Conservation (phyloP, 2,888 invertebrate species). For the Priocnemis perturbator region DNA sequence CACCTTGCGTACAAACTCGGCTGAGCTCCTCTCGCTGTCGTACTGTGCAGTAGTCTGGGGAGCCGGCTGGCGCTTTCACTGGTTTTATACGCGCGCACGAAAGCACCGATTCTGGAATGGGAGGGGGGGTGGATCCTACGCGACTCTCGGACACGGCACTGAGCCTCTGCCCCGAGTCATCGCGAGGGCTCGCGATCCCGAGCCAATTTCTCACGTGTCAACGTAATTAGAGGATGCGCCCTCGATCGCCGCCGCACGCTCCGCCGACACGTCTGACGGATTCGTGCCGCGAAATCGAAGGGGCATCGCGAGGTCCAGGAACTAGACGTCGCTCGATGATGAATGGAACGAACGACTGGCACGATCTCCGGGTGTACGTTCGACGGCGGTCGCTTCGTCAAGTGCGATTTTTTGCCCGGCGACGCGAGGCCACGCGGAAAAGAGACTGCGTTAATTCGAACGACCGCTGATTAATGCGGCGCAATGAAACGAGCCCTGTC, state of each 20-base stretch:
- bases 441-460: too few relatives aligned
- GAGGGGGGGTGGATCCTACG: constrained; percentile 45
- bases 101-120: constrained; percentile 65
- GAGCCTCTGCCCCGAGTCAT: constrained; percentile 25
- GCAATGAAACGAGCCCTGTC: too few relatives aligned
- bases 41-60: constrained; percentile 73
- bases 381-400: too few relatives aligned
- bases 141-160: constrained; percentile 28
- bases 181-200: constrained; percentile 5
- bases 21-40: constrained; percentile 69
- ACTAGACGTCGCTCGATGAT: not conserved
- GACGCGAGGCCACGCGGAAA: too few relatives aligned
- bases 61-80: constrained; percentile 73
- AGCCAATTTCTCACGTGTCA: not conserved
- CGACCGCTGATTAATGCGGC: too few relatives aligned
- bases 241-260: too few relatives aligned
- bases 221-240: too few relatives aligned
- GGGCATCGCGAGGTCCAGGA: not conserved
- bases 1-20: constrained; percentile 33
- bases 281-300: not conserved
- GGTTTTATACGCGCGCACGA: constrained; percentile 72
- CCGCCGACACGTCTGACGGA: too few relatives aligned
- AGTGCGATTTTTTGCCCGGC: too few relatives aligned
- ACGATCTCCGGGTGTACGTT: too few relatives aligned
- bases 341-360: too few relatives aligned